phyloP scores from a whole-genome alignment of 2,888 invertebrate species.

The Chouioia cunea region DNA sequence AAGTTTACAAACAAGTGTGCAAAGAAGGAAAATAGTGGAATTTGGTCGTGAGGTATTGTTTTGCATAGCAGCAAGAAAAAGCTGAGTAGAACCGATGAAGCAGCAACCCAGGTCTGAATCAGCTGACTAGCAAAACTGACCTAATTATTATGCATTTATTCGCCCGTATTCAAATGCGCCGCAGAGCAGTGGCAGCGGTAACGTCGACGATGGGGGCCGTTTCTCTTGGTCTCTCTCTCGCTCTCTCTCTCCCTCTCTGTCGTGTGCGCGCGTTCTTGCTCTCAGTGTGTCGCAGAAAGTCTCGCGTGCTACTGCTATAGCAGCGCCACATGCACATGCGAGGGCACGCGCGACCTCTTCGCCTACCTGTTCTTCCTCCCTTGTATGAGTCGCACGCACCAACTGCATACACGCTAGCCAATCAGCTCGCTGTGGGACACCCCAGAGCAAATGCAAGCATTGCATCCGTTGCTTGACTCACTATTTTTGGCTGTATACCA shows the following conservation, averaged over 20 bases:
- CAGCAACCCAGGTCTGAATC: conserved; percentile 29
- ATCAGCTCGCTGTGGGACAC: conserved; percentile 34
- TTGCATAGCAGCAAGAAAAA: neutral
- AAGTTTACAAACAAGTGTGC: too few relatives aligned
- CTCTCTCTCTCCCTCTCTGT: conserved; percentile 47
- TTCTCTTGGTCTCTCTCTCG: conserved; percentile 46
- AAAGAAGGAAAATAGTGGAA: too few relatives aligned
- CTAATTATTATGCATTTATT: conserved; percentile 70
- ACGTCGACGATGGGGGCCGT: conserved; percentile 54
- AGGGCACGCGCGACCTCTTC: conserved; percentile 45
- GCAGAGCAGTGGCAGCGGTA: conserved; percentile 51
- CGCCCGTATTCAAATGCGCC: conserved; percentile 68
- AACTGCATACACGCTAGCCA: conserved; percentile 48
- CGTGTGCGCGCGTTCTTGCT: conserved; percentile 29
- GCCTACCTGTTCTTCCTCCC: conserved; percentile 11
- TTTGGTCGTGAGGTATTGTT: too few relatives aligned
- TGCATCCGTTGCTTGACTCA: conserved; percentile 7
- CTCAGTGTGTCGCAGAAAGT: too few relatives aligned
- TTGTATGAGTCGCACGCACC: conserved; percentile 27
- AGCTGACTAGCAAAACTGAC: conserved; percentile 62
- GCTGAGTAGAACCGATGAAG: neutral
- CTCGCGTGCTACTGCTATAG: conserved; percentile 8
- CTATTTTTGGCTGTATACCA: conserved; percentile 44
- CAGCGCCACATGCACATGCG: conserved; percentile 46
- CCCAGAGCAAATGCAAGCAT: neutral